Conservation (phyloP, 2,113 vertebrate species). For the Leptosomus discolor region DNA sequence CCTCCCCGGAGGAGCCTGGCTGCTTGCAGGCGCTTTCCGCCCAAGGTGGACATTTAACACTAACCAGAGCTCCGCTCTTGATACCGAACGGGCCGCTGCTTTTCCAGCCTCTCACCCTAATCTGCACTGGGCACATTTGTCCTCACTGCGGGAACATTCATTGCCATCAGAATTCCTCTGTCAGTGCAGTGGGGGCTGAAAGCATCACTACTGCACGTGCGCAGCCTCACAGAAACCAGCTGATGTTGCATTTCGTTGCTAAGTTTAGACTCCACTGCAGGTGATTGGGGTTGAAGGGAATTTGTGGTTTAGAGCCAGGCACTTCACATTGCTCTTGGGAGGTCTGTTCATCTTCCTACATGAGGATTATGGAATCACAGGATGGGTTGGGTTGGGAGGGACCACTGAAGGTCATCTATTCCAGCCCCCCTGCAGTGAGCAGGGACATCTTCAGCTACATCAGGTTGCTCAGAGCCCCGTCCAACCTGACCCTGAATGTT, state of each 20-base stretch:
- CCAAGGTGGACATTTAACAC: background rate
- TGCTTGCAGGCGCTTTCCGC: background rate
- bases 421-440: fast-evolving
- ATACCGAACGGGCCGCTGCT: fast-evolving
- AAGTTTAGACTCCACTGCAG: background rate
- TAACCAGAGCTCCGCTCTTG: background rate
- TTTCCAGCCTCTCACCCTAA: background rate
- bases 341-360: background rate
- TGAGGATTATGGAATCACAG: background rate
- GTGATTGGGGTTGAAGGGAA: background rate
- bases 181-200: background rate
- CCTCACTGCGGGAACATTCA: background rate
- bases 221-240: background rate
- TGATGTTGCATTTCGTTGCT: background rate
- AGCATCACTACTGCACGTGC: background rate
- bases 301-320: background rate
- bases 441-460: background rate
- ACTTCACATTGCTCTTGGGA: fast-evolving
- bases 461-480: background rate
- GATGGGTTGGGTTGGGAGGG: background rate
- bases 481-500: background rate
- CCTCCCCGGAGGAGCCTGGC: background rate
- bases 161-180: background rate
- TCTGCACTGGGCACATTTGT: background rate
- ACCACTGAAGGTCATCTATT: background rate